These are phyloP conservation scores for Ciconia stormi DNA, from an alignment of 2,113 vertebrate species.

Conservation along the genomic window DNA sequence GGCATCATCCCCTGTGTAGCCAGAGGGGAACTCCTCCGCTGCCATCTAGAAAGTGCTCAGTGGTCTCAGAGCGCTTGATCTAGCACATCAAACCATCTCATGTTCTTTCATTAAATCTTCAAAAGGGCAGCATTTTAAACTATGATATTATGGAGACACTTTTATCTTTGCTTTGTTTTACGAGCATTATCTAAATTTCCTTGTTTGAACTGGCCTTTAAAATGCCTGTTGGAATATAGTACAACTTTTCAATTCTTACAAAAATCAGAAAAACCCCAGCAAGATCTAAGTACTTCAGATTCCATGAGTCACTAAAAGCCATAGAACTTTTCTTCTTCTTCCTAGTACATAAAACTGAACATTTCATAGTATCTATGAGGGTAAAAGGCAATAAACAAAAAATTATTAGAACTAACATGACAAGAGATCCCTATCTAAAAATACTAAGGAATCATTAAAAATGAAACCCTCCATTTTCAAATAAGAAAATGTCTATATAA, in stretches of 20 bases:
- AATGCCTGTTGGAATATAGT: background rate
- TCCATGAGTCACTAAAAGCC: background rate
- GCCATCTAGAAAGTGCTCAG: background rate
- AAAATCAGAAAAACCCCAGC: background rate
- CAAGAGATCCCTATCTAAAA: background rate
- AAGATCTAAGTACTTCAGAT: background rate
- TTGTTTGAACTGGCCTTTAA: background rate
- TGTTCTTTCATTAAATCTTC: background rate
- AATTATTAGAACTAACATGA: background rate
- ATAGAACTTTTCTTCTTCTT: background rate
- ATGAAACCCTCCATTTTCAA: background rate
- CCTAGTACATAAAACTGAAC: background rate
- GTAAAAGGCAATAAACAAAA: background rate
- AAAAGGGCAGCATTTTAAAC: background rate
- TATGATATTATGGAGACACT: background rate
- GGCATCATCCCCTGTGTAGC: background rate
- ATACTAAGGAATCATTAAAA: background rate
- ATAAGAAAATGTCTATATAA: background rate
- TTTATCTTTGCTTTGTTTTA: background rate
- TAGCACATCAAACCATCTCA: background rate
- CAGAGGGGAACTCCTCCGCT: background rate
- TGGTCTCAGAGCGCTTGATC: background rate
- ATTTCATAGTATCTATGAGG: background rate
- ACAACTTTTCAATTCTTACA: background rate
- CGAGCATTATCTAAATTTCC: background rate